Base-by-base conservation (phyloP, 2,113 vertebrate genomes). In the Hydropotes inermis region DNA sequence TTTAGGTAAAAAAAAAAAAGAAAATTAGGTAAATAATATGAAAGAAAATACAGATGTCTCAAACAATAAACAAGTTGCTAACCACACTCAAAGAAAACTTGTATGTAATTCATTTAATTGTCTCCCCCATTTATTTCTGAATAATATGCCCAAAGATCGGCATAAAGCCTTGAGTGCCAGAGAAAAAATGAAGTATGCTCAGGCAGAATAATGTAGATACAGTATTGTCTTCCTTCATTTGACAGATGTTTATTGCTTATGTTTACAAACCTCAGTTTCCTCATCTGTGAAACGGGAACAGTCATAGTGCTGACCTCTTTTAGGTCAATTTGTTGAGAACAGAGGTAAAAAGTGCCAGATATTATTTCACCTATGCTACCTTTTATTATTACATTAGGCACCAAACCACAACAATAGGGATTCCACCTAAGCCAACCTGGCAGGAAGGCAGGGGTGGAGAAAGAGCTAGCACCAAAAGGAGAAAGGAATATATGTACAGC, bases 1-100 rank as follows among this genome's bases (percentile, higher is more conserved):
- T 87, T 7, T 82, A 55, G 55, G 4, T 3, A 50, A 57, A 95
- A 97, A 89, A 97, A 89, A 57, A 95, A 97, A 89, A 84, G 25
- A 57, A 95, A 97, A 89, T 9, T 82, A 55, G 55, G 5, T 11
- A 96, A 92, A 17, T 45, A 52, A 74, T 17, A 67, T 33, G 10
- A 43, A 94, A 92, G n/a, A 83, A 95, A 93, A 83, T 82, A 58
- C 4, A 74, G 39, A 78, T 30, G 45, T 61, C 12, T 90, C 47
- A 91, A 91, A 70, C 5, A 58, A 36, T 33, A 67, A 92, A 70
- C 55, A 70, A 54, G 13, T 36, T 60, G 19, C 30, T 52, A 36
- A 30, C 82, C 25, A 92, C 50, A 54, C n/a, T 93, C 23, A 76
- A 9, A 76, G 6, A 79, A 47, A 94, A 47, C 2, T 25, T 27